Evolutionary conservation across 2,888 invertebrate species (phyloP), one percentile per base, ranked within the genome.

Genomic region (Agonopterix heracliana): DNA sequence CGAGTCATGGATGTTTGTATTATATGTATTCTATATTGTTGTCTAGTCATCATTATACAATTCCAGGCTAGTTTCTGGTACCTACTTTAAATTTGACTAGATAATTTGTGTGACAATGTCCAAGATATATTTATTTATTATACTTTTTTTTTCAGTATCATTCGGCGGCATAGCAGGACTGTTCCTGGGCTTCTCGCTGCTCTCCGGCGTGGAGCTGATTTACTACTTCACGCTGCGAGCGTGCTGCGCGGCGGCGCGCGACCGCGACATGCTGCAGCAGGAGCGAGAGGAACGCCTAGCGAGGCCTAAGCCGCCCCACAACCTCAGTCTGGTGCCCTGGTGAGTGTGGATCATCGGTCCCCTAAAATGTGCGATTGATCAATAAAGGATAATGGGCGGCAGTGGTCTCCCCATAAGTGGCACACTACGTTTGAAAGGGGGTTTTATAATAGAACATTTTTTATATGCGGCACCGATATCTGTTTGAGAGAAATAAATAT

Each of bases 171-270:
- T 92, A 55, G 92, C 92, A 0, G 91, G 92, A 0, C 71, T 92
- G n/a, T 92, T 93, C 60, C 77, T 93, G 9, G 95, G 95, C 0
- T 95, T 94, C 76, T 94, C 94, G 1, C 76, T 95, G 34, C 80
- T 95, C 1, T 94, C 94, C 0, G 93, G 93, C 0, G 93, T 94
- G 9, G 95, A 95, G 78, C 86, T 95, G 34, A 71, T 94, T 36
- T 95, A 95, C 71, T 95, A 94, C 68, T 94, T 95, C 67, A 93
- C 93, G 0, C 75, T 95, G 58, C 86, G 95, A 45, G 91, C 92
- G 9, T 91, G 90, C 55, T 93, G 93, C 64, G 90, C 92, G 71
- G 86, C 90, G 7, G 79, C 81, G 45, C 80, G 90, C 10, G 90
- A 92, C 62, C 74, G 75, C 0, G 78, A 83, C 42, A 77, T 79